A percentile compares a stretch with the other conserved stretches of the same genome.
phyloP scores from a whole-genome alignment of 1,140 invertebrate genomes.

The Drosophila albomicans region DNA sequence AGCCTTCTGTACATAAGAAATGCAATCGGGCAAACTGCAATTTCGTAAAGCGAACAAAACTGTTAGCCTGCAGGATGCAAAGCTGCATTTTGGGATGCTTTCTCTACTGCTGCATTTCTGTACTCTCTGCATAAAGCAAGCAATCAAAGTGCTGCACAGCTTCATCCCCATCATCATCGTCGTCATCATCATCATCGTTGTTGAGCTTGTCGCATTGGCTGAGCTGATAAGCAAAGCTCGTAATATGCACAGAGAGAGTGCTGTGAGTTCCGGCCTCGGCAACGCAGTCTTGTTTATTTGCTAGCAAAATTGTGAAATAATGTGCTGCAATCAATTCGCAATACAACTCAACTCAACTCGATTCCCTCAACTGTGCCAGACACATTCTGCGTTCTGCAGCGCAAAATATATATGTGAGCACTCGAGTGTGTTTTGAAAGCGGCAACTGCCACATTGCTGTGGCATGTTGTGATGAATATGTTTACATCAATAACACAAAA shows the following conservation, averaged over 20 bases:
- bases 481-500: conserved; percentile 77
- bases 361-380: background rate
- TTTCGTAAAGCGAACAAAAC: conserved; percentile 67
- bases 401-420: conserved; percentile 58
- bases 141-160: conserved; percentile 58
- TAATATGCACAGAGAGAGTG: conserved; percentile 41
- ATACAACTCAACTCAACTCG: conserved; percentile 38
- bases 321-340: conserved; percentile 79
- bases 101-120: conserved; percentile 1
- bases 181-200: conserved; percentile 30
- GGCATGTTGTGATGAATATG: conserved; percentile 71
- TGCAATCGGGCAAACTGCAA: conserved; percentile 71
- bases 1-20: conserved; percentile 51
- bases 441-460: conserved; percentile 56
- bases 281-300: conserved; percentile 66
- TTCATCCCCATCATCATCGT: conserved; percentile 12
- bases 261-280: conserved; percentile 24
- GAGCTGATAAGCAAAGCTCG: conserved; percentile 54
- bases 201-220: conserved; percentile 59
- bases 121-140: conserved; percentile 38
- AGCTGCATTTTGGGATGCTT: background rate
- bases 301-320: conserved; percentile 82
- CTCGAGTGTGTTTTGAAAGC: conserved; percentile 70
- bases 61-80: conserved; percentile 37
- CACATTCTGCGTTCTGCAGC: background rate